Evolutionary conservation across 2,797 vertebrate genomes (phyloP), one percentile per base, ranked within the genome.

Genomic region (Novumbra hubbsi): DNA sequence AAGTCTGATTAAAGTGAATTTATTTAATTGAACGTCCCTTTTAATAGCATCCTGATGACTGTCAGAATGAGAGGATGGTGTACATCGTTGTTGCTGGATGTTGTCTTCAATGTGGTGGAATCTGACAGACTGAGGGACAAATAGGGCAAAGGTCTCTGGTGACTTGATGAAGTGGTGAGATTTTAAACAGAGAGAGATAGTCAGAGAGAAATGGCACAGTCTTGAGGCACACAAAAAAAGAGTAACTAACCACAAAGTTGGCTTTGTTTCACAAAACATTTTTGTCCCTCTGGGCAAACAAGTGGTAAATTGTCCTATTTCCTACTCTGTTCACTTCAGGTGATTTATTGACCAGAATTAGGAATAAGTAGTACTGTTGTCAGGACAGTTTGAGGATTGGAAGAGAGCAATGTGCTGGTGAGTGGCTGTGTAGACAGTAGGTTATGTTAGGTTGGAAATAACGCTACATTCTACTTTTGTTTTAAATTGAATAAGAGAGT

Each of bases 1-100:
- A 94, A 93, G 94, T 95, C 93, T 94, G 92, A 94, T 93, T 93
- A 93, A 94, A 95, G 92, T 93, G 93, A 93, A 93, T 94, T 92
- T 94, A 93, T 95, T 95, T 95, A 94, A 95, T 94, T 94, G 94
- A 95, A 94, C 95, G 93, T 91, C 92, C 92, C 64, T 57, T 92
- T 94, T 94, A 95, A 95, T 95, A 93, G 90, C 91, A 87, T 93
- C 90, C 93, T 90, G 86, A 91, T 92, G 94, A 94, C 19, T 30
- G 28, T 28, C 27, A 17, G 30, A 30, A 12, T 32, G 62, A 24
- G 55, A 21, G 55, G 55, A 14, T 11, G 55, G 1, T 60, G 55
- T 24, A 24, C 24, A 60, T 60, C 82, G 88, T 88, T 92, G 91
- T 90, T 65, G 92, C 91, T 92, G 92, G 91, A 90, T 65, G 92